Base-by-base conservation (phyloP, 2,797 vertebrate species). In the Lithobates pipiens region DNA sequence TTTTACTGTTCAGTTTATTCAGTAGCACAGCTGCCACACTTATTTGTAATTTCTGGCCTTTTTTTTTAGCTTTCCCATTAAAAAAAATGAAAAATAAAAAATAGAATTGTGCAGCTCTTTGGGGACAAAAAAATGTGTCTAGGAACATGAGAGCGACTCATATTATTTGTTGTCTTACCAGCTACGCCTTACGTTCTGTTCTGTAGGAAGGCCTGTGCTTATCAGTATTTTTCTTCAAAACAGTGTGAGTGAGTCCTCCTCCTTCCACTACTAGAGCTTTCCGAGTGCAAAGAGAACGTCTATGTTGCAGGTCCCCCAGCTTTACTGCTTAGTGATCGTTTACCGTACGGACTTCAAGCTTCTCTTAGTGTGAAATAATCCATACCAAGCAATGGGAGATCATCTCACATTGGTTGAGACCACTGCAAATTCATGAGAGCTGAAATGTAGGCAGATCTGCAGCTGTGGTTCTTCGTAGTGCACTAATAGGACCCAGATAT, bases 191-290 rank as follows among this genome's bases (percentile, higher is more conserved):
- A 21, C 15, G 5, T 63, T 77, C 75, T 27, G 3, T 6, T 77
- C 25, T 73, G 44, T 83, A 65, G 70, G 44, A 72, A 70, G 46
- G 57, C 25, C 72, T 42, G 25, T 71, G 74, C 82, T 84, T 84
- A 77, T 77, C 76, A 65, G 8, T 81, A n/a, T 71, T 25, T 70
- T 73, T 70, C 44, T 75, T 29, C 11, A 11, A 69, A 36, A n/a
- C 80, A 42, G 80, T 27, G 9, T 8, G 65, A 77, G 72, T 5
- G 50, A 77, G 75, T 63, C 54, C 0, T 71, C 75, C 63, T 25
- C 71, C 71, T 77, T 72, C 54, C 68, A 23, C 65, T 15, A 23
- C 65, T 15, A 54, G 74, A 27, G 23, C 23, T 39, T 50, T 36
- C 44, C 5, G 2, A 27, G 34, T 36, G 21, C 68, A 76, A 57